Evolutionary conservation across 64 coral and sea anemone genomes (phyloP), one percentile per base, ranked within the genome.

Genomic region (Porites australiensis): DNA sequence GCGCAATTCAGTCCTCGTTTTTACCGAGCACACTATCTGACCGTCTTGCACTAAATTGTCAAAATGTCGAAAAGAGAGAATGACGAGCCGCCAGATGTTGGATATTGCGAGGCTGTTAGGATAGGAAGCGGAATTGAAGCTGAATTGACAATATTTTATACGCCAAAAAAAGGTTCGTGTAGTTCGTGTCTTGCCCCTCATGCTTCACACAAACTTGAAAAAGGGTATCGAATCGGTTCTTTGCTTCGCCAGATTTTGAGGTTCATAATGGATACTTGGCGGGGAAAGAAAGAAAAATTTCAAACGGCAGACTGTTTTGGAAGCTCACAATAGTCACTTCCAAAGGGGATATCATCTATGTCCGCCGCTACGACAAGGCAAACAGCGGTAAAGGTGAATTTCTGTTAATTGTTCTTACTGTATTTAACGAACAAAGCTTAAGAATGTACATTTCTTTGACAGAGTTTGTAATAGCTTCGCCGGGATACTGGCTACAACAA

Each of bases 261-360:
- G 21, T 80, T 61, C 77, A 80, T 23, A 80, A 63, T 13, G 77
- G 77, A 37, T 80, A 61, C 13, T 58, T 63, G 8, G 54, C 27
- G 62, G 77, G 62, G 22, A 27, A 43, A 0, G 5, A 44, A 0
- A 12, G 11, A 80, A 44, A 2, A 62, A 15, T 20, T 2, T 11
- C 3, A 12, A 1, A 45, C 55, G 77, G 54, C 55, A 80, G 77
- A 45, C 3, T 1, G n/a, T 60, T 59, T 60, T 18, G 43, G 2
- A 8, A 22, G 43, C 44, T 79, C 9, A 79, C 37, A 46, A 45
- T 19, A 14, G 27, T 63, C 18, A 63, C 54, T 80, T 14, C 21
- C 6, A 44, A 4, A 61, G 77, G 77, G 6, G 45, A 80, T 20
- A 60, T 44, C 10, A 19, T 80, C 27, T 45, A 16, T 13, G 55